Evolutionary conservation across 2,113 vertebrate species (phyloP), one percentile per base, ranked within the genome.

Genomic region (Vanacampus margaritifer): DNA sequence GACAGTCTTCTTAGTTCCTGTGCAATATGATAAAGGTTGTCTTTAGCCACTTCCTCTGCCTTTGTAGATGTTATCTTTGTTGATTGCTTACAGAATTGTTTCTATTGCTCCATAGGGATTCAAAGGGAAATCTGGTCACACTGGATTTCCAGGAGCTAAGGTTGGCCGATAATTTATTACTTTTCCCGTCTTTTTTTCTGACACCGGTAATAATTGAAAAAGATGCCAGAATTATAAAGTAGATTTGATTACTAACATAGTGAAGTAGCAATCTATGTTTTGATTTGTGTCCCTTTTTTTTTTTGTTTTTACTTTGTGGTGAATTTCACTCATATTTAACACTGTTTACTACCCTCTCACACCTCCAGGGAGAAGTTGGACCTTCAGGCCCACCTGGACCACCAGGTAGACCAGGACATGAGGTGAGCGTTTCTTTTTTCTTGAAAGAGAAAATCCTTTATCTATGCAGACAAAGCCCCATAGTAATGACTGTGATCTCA

Each of bases 291-390:
- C 57, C n/a, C n/a, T n/a, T n/a, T n/a, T n/a, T n/a, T n/a, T n/a
- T n/a, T 17, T 21, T 26, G 37, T 43, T 13, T 43, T 13, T 12
- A 1, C 21, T 39, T 16, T 21, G 39, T 43, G 19, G n/a, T 64
- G 17, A 24, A 61, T 56, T 48, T 21, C 16, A 51, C 37, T 35
- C 19, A 17, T 41, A 17, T 19, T 65, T 24, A n/a, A n/a, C 4
- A 2, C 14, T 65, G 68, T 37, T 39, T 7, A 66, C 67, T n/a
- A 21, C 50, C 50, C 13, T 63, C 28, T 67, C 3, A 54, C 51
- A 65, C 26, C 59, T 56, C 17, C 28, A 99, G 97, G 97, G 97
- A 58, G 97, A 98, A 32, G 85, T 85, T 0, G 97, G 97, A 61
- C 92, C 93, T 19, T 84, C 92, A 2, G 97, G 97, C 0, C 94